Evolutionary conservation across 2,797 vertebrate genomes (phyloP).

Genomic region (Lepilemur septentrionalis): DNA sequence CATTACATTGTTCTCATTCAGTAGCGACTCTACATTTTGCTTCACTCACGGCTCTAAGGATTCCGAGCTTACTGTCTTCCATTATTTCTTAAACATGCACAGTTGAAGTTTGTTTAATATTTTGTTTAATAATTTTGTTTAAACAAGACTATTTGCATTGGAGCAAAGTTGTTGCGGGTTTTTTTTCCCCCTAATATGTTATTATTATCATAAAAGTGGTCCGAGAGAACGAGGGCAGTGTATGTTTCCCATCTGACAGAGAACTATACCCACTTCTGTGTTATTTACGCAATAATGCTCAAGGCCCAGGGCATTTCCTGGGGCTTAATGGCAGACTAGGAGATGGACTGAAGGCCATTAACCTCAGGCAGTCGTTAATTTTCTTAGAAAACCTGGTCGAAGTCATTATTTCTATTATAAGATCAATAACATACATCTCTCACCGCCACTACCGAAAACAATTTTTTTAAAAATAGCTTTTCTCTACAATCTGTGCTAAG

Average conservation of each 20-base stretch:
- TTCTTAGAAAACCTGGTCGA: slow-evolving; percentile 69
- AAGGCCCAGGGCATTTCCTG: slow-evolving; percentile 71
- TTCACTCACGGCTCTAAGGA: background rate
- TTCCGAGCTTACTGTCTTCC: background rate
- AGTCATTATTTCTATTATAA: slow-evolving; percentile 73
- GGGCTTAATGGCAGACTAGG: slow-evolving; percentile 64
- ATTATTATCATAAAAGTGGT: slow-evolving; percentile 35
- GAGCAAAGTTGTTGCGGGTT: background rate
- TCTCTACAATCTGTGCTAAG: slow-evolving; percentile 3
- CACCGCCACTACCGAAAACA: background rate
- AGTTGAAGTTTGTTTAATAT: slow-evolving; percentile 60
- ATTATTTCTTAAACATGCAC: slow-evolving; percentile 54
- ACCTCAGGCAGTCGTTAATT: slow-evolving; percentile 70
- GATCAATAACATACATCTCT: slow-evolving; percentile 59
- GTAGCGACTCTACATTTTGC: background rate
- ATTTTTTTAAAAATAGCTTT: background rate
- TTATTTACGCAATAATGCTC: slow-evolving; percentile 72
- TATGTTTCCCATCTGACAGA: slow-evolving; percentile 60
- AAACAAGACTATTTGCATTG: slow-evolving; percentile 55
- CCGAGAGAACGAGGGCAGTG: slow-evolving; percentile 19
- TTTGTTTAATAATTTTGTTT: slow-evolving; percentile 65
- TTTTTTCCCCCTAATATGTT: background rate
- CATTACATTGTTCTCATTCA: slow-evolving; percentile 43
- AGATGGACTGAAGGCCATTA: slow-evolving; percentile 73
- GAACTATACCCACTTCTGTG: slow-evolving; percentile 64